A percentile compares a stretch with the other conserved stretches of the same genome.
Evolutionary conservation across 2,113 vertebrate genomes (phyloP).

Genomic region (Damaliscus lunatus): DNA sequence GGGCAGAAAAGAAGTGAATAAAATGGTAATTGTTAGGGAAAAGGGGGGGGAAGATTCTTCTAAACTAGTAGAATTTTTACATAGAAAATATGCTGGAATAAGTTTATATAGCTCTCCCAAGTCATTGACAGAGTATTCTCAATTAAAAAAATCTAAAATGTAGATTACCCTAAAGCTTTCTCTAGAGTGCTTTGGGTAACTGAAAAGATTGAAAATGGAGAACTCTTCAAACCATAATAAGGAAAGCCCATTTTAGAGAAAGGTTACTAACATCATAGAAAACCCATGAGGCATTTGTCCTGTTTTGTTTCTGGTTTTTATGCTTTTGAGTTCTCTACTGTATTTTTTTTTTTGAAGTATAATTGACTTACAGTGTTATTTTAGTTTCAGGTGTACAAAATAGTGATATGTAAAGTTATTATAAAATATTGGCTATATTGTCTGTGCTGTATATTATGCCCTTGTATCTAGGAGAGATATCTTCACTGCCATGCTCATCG

Average conservation of each 20-base stretch:
- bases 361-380: not conserved
- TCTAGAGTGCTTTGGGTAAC: not conserved
- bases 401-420: not conserved
- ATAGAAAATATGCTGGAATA: conserved; percentile 12
- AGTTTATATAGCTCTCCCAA: not conserved
- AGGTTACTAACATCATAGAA: not conserved
- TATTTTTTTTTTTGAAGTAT: not conserved
- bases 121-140: not conserved
- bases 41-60: not conserved
- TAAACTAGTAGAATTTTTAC: conserved; percentile 33
- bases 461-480: not conserved
- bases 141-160: conserved; percentile 45
- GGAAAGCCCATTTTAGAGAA: not conserved
- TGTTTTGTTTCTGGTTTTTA: not conserved
- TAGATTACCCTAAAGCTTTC: not conserved
- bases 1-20: not conserved
- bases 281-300: not conserved
- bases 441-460: not conserved
- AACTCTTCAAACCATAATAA: not conserved
- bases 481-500: not conserved
- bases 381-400: not conserved
- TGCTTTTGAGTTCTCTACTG: not conserved
- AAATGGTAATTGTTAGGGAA: conserved; percentile 30
- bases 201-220: not conserved
- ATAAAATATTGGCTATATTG: not conserved